A percentile compares a stretch with the other conserved stretches of the same genome.
phyloP scores from a whole-genome alignment of 1,140 invertebrate species.

The Charaxes varanes region DNA sequence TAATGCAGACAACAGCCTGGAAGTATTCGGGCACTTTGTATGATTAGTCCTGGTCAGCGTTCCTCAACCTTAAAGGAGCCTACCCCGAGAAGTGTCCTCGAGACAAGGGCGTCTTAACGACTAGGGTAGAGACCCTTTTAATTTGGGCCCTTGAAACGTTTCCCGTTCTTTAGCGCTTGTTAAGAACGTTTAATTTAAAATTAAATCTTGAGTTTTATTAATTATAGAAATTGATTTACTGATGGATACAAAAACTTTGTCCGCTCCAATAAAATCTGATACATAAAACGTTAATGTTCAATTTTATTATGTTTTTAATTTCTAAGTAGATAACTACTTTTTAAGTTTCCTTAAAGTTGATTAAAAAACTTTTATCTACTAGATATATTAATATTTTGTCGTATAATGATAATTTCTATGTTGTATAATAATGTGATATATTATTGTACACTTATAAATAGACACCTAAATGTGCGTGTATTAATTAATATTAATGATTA shows the following conservation, averaged over 20 bases:
- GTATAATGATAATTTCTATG: too few species aligned
- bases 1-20: conserved; percentile 29
- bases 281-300: too few species aligned
- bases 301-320: too few species aligned
- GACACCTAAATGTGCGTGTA: too few species aligned
- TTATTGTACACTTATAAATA: too few species aligned
- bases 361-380: too few species aligned
- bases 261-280: too few species aligned
- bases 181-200: background rate
- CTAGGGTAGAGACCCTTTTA: background rate
- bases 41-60: conserved; percentile 22
- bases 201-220: background rate
- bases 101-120: conserved; percentile 2
- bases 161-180: background rate
- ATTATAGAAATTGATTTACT: background rate
- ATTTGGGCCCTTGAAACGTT: background rate
- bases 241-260: background rate
- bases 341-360: too few species aligned
- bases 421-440: too few species aligned
- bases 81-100: background rate
- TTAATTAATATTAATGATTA: too few species aligned
- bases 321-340: too few species aligned
- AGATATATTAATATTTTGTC: too few species aligned
- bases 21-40: conserved; percentile 25
- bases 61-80: conserved; percentile 11